Conservation (phyloP, 2,113 vertebrate genomes). For the Ciconia stormi region DNA sequence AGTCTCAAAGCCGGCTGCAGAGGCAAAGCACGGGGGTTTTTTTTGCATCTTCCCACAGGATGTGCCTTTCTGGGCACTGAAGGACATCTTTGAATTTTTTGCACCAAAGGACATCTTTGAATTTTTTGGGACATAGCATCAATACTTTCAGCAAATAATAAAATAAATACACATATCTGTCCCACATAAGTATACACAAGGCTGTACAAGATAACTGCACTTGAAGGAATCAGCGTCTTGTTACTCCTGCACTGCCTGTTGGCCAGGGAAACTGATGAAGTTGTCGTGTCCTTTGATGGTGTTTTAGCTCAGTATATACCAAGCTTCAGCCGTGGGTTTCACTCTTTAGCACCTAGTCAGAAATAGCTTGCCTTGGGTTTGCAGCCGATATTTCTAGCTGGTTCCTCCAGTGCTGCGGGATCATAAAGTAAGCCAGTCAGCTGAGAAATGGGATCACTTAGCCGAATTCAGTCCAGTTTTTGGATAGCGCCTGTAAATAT, state of each 20-base stretch:
- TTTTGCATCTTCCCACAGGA: neutral
- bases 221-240: neutral
- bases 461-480: neutral
- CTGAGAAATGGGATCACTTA: neutral
- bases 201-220: neutral
- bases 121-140: neutral
- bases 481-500: rapidly evolving
- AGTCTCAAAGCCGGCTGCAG: neutral
- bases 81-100: neutral
- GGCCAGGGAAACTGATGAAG: neutral
- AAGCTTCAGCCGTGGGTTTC: neutral
- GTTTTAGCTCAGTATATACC: neutral
- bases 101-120: neutral
- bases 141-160: neutral
- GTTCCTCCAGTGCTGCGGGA: neutral
- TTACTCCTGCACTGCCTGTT: neutral
- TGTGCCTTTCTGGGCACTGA: neutral
- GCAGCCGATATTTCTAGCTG: neutral
- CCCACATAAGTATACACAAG: neutral
- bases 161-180: neutral
- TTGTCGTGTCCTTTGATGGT: neutral
- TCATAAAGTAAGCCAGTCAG: neutral
- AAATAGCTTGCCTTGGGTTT: neutral
- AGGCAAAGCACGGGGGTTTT: neutral
- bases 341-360: neutral